These are phyloP conservation scores for Nemapogon koenigi DNA, from an alignment of 2,888 invertebrate genomes.

Conservation along the genomic window DNA sequence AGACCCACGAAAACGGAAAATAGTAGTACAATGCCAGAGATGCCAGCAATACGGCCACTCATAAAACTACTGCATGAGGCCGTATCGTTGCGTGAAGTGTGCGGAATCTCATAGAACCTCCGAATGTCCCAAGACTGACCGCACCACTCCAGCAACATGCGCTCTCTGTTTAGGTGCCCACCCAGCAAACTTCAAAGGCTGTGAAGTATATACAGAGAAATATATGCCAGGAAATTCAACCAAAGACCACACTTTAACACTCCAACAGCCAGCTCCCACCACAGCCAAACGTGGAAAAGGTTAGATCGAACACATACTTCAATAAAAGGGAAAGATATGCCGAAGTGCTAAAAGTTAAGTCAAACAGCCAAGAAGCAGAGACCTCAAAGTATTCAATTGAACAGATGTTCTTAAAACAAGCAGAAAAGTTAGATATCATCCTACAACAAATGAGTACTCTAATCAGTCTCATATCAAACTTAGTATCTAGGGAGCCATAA, in stretches of 20 bases:
- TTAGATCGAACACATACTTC: neutral
- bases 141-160: slow-evolving; percentile 17
- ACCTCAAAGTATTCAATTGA: slow-evolving; percentile 5
- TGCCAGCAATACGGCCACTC: slow-evolving; percentile 20
- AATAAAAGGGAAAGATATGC: neutral
- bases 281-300: too few species aligned
- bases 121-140: slow-evolving; percentile 16
- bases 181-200: slow-evolving; percentile 16
- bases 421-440: slow-evolving; percentile 16
- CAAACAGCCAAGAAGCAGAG: neutral
- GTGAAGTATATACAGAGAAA: slow-evolving; percentile 12
- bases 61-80: slow-evolving; percentile 19
- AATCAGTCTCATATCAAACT: slow-evolving; percentile 1
- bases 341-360: neutral
- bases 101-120: slow-evolving; percentile 18
- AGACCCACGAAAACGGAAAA: slow-evolving; percentile 17
- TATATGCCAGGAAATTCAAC: slow-evolving; percentile 3
- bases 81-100: slow-evolving; percentile 19
- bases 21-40: slow-evolving; percentile 17
- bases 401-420: slow-evolving; percentile 12
- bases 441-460: slow-evolving; percentile 15
- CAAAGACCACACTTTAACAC: too few species aligned
- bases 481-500: slow-evolving; percentile 7
- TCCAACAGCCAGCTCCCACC: neutral
- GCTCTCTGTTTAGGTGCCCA: slow-evolving; percentile 16